Evolutionary conservation across 1,140 invertebrate species (phyloP), one percentile per base, ranked within the genome.

Genomic region (Diachasma alloeum): DNA sequence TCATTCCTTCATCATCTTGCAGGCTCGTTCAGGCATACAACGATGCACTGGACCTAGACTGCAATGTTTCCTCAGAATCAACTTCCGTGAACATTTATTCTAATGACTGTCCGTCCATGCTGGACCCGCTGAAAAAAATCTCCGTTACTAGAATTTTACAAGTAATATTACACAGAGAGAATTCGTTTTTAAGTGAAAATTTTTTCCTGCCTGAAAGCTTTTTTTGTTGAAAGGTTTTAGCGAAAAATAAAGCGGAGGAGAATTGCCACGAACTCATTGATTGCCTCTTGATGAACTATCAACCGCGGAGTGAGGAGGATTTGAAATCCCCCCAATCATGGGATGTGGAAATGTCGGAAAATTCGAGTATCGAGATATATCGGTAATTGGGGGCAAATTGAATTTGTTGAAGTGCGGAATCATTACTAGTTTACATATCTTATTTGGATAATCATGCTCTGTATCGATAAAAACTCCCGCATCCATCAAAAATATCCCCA

Each of bases 61-160:
- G 31, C 24, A 79, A 80, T 11, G 75, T 83, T 3, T 80, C 83
- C 0, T 81, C 78, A 1, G 76, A 83, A 31, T 10, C 76, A 0
- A 39, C 36, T 13, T 82, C 82, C 13, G 79, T 84, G 19, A 87
- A 84, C 66, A 84, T 84, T 42, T 87, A 84, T 69, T 82, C 79
- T 67, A 93, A 93, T 74, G 91, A 92, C 76, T 92, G 90, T 80
- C 91, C 92, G 3, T 87, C 88, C 24, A 86, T 92, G 72, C 78
- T 92, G 15, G 88, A 92, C 81, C 89, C 90, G 0, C 78, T 91
- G 17, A 91, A 90, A 74, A 89, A 90, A 69, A 89, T 93, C 9
- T 91, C 92, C 26, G 87, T 92, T 44, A 88, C 89, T 0, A 86
- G 87, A 74, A 86, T 93, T 59, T 74, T 88, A n/a, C 85, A 88